Evolutionary conservation across 2,797 vertebrate genomes (phyloP).

Genomic region (Petrocephalus sullivani): DNA sequence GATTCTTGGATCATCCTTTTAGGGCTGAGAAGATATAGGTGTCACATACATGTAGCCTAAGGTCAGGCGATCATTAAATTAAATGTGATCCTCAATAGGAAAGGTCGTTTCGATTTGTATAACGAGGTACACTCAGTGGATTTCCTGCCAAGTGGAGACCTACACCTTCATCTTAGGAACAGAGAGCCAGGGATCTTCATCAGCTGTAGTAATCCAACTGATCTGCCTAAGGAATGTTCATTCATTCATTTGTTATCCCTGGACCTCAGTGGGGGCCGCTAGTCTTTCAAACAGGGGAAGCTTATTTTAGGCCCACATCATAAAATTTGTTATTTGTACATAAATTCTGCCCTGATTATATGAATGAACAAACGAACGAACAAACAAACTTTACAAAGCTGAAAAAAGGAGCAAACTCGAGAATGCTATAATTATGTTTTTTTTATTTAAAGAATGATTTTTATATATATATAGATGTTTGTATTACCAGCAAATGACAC

Average conservation of each 20-base stretch:
- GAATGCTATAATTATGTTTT: too few relatives aligned
- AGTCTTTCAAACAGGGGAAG: too few relatives aligned
- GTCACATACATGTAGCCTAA: neutral
- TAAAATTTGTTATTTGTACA: too few relatives aligned
- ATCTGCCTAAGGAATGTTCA: neutral
- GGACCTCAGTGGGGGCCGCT: too few relatives aligned
- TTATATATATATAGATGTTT: too few relatives aligned
- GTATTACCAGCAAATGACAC: too few relatives aligned
- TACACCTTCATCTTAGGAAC: neutral
- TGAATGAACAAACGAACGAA: too few relatives aligned
- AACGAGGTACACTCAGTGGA: neutral
- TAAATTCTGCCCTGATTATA: too few relatives aligned
- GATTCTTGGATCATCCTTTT: neutral
- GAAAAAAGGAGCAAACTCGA: too few relatives aligned
- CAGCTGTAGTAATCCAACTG: neutral
- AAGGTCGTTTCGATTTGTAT: neutral
- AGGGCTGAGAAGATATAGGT: neutral
- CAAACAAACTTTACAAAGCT: too few relatives aligned
- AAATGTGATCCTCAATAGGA: neutral
- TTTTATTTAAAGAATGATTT: too few relatives aligned
- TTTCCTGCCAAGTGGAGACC: neutral
- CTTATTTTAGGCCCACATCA: too few relatives aligned
- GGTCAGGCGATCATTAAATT: neutral
- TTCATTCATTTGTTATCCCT: neutral
- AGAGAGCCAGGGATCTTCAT: neutral